Conservation (phyloP, 1,140 invertebrate species). For the Neomicropteryx cornuta region DNA sequence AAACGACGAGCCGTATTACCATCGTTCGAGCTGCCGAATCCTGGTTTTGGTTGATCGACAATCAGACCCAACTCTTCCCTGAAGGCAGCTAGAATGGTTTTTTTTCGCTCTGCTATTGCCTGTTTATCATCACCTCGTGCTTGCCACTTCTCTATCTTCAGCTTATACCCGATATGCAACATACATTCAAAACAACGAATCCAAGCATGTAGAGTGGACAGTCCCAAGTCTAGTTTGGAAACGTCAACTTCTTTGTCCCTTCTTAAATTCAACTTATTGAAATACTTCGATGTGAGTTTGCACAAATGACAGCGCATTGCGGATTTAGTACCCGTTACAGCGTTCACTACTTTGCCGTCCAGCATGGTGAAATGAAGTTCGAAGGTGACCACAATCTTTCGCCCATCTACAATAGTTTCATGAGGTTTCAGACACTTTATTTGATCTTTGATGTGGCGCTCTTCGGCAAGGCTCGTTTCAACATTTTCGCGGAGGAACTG, state of each 20-base stretch:
- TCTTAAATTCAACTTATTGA: constrained; percentile 16
- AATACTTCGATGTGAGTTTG: constrained; percentile 15
- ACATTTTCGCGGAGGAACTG: constrained; percentile 16
- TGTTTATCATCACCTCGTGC: too few species aligned
- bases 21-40: constrained; percentile 19
- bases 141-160: constrained; percentile 18
- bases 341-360: constrained; percentile 19
- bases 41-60: constrained; percentile 16
- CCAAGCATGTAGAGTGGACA: constrained; percentile 14
- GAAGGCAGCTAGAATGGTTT: constrained; percentile 18
- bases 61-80: constrained; percentile 15
- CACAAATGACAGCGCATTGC: constrained; percentile 14
- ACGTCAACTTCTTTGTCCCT: constrained; percentile 2
- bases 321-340: constrained; percentile 14
- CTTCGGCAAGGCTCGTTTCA: constrained; percentile 11
- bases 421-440: constrained; percentile 11
- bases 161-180: constrained; percentile 15
- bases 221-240: constrained; percentile 7
- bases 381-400: constrained; percentile 11
- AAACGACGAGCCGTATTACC: constrained; percentile 22
- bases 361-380: constrained; percentile 17
- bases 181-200: constrained; percentile 16
- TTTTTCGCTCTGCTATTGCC: constrained; percentile 11
- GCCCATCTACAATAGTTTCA: constrained; percentile 1
- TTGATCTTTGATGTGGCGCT: constrained; percentile 10